These are phyloP conservation scores for Phengaris alcon DNA, from an alignment of 2,888 invertebrate genomes.

Conservation along the genomic window DNA sequence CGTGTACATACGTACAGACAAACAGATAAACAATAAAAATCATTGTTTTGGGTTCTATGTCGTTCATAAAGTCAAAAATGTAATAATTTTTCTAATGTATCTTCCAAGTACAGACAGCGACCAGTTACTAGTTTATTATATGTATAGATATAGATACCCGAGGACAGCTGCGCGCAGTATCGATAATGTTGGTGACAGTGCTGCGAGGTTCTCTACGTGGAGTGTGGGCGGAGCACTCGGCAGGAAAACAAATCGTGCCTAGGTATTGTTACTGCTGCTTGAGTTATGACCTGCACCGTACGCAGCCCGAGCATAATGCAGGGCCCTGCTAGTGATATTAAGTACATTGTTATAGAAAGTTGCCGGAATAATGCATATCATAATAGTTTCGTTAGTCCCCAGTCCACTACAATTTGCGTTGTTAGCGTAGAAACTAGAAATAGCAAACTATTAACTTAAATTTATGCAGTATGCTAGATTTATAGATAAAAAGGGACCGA, in stretches of 20 bases:
- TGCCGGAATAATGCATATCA: neutral
- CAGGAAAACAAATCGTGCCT: constrained; percentile 28
- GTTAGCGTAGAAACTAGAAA: neutral
- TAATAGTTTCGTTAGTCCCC: neutral
- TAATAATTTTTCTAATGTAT: too few species aligned
- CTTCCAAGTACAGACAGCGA: too few species aligned
- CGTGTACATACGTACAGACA: too few species aligned
- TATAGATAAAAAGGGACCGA: neutral
- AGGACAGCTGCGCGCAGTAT: constrained; percentile 29
- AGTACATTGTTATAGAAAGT: constrained; percentile 25
- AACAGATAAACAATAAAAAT: too few species aligned
- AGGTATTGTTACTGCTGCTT: constrained; percentile 29
- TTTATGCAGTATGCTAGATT: too few species aligned
- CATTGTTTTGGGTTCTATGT: too few species aligned
- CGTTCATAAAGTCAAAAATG: too few species aligned
- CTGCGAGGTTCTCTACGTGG: constrained; percentile 9
- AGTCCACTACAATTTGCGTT: neutral
- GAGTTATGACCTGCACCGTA: constrained; percentile 26
- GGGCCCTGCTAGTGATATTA: neutral
- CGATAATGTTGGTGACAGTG: neutral
- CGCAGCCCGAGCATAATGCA: constrained; percentile 3
- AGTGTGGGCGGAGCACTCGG: constrained; percentile 26
- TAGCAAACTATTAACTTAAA: neutral
- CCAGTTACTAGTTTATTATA: too few species aligned
- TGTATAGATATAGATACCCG: constrained; percentile 28